phyloP scores from a whole-genome alignment of 2,113 vertebrate genomes.

The Ceratotherium simum region DNA sequence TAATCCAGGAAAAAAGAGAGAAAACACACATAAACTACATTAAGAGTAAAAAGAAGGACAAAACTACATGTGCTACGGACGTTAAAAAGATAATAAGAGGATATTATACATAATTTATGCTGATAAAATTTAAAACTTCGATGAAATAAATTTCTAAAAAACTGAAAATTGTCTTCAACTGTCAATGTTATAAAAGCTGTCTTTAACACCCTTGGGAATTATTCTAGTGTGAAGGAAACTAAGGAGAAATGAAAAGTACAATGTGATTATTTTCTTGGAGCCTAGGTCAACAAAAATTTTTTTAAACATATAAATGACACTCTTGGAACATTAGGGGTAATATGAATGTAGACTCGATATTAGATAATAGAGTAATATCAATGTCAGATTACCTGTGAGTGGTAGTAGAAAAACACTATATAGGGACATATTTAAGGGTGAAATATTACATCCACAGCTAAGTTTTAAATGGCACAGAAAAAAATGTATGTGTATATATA shows the following conservation, averaged over 20 bases:
- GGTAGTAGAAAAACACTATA: not conserved
- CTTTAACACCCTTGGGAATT: not conserved
- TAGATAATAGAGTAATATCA: not conserved
- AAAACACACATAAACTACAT: not conserved
- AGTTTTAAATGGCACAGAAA: not conserved
- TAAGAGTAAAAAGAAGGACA: not conserved
- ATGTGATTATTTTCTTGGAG: not conserved
- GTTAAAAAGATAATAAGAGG: conserved; percentile 33
- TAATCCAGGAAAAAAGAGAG: not conserved
- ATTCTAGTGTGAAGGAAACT: not conserved
- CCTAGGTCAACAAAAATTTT: not conserved
- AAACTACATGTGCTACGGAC: not conserved
- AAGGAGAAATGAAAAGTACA: not conserved
- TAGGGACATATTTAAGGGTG: not conserved
- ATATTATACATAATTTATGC: conserved; percentile 22
- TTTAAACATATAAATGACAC: not conserved
- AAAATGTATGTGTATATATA: not conserved
- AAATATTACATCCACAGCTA: not conserved
- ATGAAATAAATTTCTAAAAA: conserved; percentile 16
- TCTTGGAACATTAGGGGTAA: not conserved
- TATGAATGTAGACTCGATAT: not conserved
- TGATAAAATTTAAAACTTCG: conserved; percentile 51
- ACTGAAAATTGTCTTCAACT: conserved; percentile 24
- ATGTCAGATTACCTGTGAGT: not conserved
- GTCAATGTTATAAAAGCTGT: conserved; percentile 1